Evolutionary conservation across 2,888 invertebrate species (phyloP).

Genomic region (Elmis aenea): DNA sequence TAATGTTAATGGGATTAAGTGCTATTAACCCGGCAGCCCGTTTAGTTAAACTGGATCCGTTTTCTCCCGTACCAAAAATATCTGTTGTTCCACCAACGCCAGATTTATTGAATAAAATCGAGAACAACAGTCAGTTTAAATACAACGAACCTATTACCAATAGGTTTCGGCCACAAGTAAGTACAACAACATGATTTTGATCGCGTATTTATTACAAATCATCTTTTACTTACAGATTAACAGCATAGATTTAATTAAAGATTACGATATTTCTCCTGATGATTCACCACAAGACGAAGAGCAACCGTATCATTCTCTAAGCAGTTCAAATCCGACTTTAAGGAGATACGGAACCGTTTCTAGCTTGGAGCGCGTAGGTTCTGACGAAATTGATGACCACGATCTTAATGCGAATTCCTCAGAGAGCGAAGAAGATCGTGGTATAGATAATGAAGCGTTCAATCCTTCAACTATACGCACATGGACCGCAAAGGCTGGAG

Average conservation of each 20-base stretch:
- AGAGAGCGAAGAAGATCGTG: conserved; percentile 33
- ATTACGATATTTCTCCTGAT: conserved; percentile 61
- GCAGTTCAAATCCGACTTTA: conserved; percentile 51
- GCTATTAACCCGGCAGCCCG: conserved; percentile 59
- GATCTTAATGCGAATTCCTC: conserved; percentile 37
- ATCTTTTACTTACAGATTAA: background rate
- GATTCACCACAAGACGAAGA: conserved; percentile 70
- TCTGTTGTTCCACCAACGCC: conserved; percentile 73
- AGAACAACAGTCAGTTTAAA: too few species aligned
- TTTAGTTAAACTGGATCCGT: conserved; percentile 55
- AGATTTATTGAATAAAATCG: conserved; percentile 41
- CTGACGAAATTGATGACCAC: conserved; percentile 52
- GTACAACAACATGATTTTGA: too few species aligned
- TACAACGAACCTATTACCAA: conserved; percentile 12
- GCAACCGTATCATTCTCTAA: conserved; percentile 67
- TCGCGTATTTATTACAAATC: too few species aligned
- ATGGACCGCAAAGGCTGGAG: conserved; percentile 78
- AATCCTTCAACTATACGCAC: conserved; percentile 47
- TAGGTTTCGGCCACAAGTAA: too few species aligned
- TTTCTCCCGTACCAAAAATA: conserved; percentile 60
- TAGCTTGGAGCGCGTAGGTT: conserved; percentile 64
- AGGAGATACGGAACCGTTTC: conserved; percentile 66
- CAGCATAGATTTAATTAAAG: conserved; percentile 33
- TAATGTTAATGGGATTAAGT: conserved; percentile 64
- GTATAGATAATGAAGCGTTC: conserved; percentile 43